Percentiles rank a stretch among this genome's conserved stretches.
phyloP scores from a whole-genome alignment of 2,797 vertebrate genomes.

The Amblyraja radiata region DNA sequence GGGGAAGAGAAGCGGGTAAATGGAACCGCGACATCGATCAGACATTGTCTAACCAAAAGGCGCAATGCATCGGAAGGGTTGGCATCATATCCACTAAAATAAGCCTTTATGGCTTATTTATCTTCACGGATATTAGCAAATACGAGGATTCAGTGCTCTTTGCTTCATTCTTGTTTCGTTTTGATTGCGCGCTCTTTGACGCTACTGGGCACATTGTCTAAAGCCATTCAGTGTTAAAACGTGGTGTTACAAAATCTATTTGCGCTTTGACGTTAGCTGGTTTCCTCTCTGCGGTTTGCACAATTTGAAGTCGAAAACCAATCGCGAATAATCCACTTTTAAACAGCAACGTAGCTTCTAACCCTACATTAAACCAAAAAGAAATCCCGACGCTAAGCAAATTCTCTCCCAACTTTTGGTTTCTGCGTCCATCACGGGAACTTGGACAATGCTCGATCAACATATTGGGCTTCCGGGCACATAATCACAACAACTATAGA shows the following conservation, averaged over 20 bases:
- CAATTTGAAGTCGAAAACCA: not conserved
- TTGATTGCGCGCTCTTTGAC: not conserved
- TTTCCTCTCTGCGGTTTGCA: not conserved
- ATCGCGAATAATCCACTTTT: not conserved
- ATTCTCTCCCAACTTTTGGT: not conserved
- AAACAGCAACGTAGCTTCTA: not conserved
- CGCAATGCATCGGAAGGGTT: not conserved
- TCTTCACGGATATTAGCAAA: not conserved
- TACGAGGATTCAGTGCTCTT: not conserved
- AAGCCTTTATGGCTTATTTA: not conserved
- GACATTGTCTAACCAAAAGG: not conserved
- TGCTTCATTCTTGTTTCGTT: not conserved
- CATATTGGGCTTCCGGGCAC: not conserved
- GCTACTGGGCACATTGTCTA: not conserved
- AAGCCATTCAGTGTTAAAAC: not conserved
- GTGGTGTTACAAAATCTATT: constrained; percentile 28
- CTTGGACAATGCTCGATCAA: not conserved
- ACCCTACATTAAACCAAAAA: not conserved
- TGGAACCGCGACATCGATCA: not conserved
- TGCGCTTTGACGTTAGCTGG: not conserved
- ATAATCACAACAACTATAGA: not conserved
- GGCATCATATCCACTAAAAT: not conserved
- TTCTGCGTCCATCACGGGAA: not conserved
- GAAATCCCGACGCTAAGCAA: not conserved
- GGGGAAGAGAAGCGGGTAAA: not conserved